Conservation (phyloP, 1,140 invertebrate species). For the Drosophila erecta region DNA sequence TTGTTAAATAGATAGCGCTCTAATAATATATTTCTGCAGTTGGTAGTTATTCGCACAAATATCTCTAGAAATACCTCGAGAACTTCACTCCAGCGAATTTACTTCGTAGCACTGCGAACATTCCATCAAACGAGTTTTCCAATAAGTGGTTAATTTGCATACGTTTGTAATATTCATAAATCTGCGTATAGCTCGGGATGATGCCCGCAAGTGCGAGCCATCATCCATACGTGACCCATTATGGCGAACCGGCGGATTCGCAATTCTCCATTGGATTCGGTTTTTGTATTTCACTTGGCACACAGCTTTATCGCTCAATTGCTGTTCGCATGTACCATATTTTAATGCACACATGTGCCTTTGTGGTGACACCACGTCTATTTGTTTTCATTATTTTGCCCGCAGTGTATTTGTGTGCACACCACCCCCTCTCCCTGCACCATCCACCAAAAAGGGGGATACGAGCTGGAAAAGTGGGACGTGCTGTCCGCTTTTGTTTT, state of each 20-base stretch:
- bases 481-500: slow-evolving; percentile 15
- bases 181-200: slow-evolving; percentile 32
- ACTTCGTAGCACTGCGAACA: not conserved
- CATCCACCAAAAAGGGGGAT: too few relatives aligned
- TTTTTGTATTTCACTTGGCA: slow-evolving; percentile 40
- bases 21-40: not conserved
- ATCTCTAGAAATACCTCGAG: not conserved
- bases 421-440: too few relatives aligned
- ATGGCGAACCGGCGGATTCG: slow-evolving; percentile 20
- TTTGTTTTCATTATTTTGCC: slow-evolving; percentile 59
- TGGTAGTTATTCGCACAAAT: not conserved
- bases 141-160: slow-evolving; percentile 37
- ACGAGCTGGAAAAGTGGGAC: slow-evolving; percentile 9
- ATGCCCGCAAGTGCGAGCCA: slow-evolving; percentile 25
- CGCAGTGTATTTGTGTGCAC: slow-evolving; percentile 25
- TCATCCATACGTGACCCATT: slow-evolving; percentile 29
- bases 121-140: slow-evolving; percentile 39
- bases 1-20: not conserved
- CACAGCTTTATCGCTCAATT: slow-evolving; percentile 51
- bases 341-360: not conserved
- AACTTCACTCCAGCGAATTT: slow-evolving; percentile 6
- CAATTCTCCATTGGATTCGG: slow-evolving; percentile 26
- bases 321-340: slow-evolving; percentile 15
- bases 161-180: slow-evolving; percentile 48
- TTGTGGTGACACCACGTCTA: slow-evolving; percentile 37